Evolutionary conservation across 2,113 vertebrate species (phyloP).

Genomic region (Carassius carassius): DNA sequence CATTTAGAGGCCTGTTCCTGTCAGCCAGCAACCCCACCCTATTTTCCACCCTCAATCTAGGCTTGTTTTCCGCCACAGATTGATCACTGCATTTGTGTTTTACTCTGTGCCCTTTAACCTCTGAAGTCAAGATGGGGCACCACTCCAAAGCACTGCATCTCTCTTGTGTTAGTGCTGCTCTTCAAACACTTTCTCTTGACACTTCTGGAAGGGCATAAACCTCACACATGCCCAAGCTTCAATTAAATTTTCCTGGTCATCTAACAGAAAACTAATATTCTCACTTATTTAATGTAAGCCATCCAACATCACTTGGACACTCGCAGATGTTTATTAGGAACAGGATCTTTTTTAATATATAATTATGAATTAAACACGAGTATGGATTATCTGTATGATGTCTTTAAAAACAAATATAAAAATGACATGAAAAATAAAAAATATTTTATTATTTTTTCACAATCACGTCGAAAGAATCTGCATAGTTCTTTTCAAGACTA

Average conservation of each 20-base stretch:
- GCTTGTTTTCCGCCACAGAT: slow-evolving; percentile 41
- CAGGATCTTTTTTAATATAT: no score
- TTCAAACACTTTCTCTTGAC: slow-evolving; percentile 42
- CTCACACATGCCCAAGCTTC: neutral
- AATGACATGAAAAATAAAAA: neutral
- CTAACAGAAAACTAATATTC: no score
- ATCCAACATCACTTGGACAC: neutral
- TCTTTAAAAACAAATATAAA: neutral
- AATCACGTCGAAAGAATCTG: no score
- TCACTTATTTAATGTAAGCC: neutral
- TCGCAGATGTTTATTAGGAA: neutral
- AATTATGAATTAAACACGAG: neutral
- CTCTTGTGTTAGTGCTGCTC: neutral
- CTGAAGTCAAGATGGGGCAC: slow-evolving; percentile 35
- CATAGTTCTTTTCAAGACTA: no score
- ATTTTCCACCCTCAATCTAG: slow-evolving; percentile 44
- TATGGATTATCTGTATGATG: neutral
- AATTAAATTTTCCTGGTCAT: neutral
- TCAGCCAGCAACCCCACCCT: slow-evolving; percentile 26
- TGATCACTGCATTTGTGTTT: slow-evolving; percentile 35
- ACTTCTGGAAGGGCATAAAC: slow-evolving; percentile 16
- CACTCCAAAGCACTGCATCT: neutral
- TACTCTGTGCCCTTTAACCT: slow-evolving; percentile 54
- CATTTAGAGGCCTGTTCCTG: slow-evolving; percentile 59
- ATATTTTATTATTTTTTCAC: no score